Base-by-base conservation (phyloP, 2,888 invertebrate species). In the Amblyteles armatorius region DNA sequence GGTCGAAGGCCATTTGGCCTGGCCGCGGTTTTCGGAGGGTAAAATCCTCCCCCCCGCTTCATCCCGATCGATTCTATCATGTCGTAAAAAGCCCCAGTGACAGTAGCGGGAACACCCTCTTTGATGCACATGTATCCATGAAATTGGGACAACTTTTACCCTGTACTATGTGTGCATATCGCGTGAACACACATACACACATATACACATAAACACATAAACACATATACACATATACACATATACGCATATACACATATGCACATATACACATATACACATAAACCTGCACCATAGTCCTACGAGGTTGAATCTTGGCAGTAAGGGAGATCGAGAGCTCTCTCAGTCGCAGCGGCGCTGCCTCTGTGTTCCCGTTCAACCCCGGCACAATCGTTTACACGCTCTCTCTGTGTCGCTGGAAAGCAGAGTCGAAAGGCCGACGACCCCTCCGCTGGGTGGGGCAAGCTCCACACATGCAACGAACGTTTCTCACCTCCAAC, bases 351-450 rank as follows among this genome's bases (percentile, higher is more conserved):
- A 33, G 33, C 5, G 22, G 50, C 65, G 29, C 65, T 50, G 48
- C 63, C 22, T 26, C 63, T 65, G 36, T 44, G 57, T 55, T 71
- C 72, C 26, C 40, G 68, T 69, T 83, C 52, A 76, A 74, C 81
- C 83, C 26, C 48, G n/a, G 50, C 69, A 78, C 73, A 82, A 67
- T 77, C 87, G 69, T 73, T 83, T 76, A 79, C 82, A 72, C 83
- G 69, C 77, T 36, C 81, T 60, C 74, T 57, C 69, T 65, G 55
- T 67, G 67, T 22, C 50, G 29, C 50, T 79, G 77, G 84, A 85
- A 86, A 86, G 67, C 11, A 57, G 67, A 76, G 82, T 82, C 82
- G 74, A 84, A 83, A 82, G 84, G 82, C 79, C 82, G 82, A 85
- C 72, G 85, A 85, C 85, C 85, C 79, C 69, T 81, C 65, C 48